Evolutionary conservation across 2,113 vertebrate species (phyloP), one percentile per base, ranked within the genome.

Genomic region (Passer domesticus): DNA sequence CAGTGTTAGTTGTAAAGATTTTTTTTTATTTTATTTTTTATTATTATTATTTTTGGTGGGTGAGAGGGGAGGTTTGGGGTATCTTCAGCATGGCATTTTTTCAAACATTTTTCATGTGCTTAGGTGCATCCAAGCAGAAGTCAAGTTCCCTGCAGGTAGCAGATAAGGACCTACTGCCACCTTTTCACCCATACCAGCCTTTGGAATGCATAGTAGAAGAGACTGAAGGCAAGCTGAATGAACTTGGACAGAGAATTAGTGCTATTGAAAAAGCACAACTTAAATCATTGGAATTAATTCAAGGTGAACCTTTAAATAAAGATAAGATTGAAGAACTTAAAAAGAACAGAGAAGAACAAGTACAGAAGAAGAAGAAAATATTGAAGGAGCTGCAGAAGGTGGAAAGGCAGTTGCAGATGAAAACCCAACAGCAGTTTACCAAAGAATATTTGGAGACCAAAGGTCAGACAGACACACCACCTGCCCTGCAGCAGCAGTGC

Each of bases 361-460:
- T 99, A 92, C 99, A 99, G 98, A 99, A 99, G 98, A 99, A 99
- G 98, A 99, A 99, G 98, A 99, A 99, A 98, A 99, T 99, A 98
- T 97, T 99, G 96, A 99, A 99, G 98, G 99, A 99, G 97, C 98
- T 99, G 94, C 99, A 99, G 98, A 99, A 99, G 98, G 99, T 99
- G 95, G 99, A 99, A 97, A 99, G 99, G 96, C 99, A 99, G 97
- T 98, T 99, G 97, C 99, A 99, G 98, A 98, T 99, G 97, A 99
- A 99, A 99, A 99, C 99, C 93, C 99, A 99, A 91, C 99, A 99
- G 98, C 99, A 99, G 97, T 99, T 99, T 98, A 99, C 99, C 99
- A 99, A 99, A 99, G 99, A 99, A 98, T 99, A 99, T 98, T 98
- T 99, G 99, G 99, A 99, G 98, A 99, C 99, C 97, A 99, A 99